Percentiles rank a stretch among this genome's conserved stretches.
Conservation (phyloP, 2,888 invertebrate genomes). For the Parasteatoda lunata region DNA sequence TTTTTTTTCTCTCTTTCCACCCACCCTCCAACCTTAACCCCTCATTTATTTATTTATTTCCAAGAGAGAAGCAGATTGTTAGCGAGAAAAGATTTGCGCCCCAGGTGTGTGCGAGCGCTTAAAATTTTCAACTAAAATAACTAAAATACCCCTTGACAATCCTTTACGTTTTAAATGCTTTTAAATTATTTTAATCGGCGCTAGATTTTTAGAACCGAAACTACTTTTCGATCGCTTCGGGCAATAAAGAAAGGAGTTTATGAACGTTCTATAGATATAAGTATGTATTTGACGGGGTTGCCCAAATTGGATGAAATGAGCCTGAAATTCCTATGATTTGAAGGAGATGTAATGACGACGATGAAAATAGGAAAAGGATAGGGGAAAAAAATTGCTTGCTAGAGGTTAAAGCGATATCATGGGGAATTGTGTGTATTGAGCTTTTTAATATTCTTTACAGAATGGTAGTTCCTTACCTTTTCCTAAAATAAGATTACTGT, state of each 20-base stretch:
- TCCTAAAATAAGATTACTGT: conserved; percentile 58
- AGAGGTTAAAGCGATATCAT: conserved; percentile 50
- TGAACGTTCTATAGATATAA: neutral
- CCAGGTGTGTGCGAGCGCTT: conserved; percentile 34
- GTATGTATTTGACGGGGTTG: conserved; percentile 45
- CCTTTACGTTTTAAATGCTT: conserved; percentile 64
- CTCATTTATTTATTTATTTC: conserved; percentile 63
- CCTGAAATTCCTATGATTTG: conserved; percentile 37
- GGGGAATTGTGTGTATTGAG: conserved; percentile 16
- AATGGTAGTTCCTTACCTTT: conserved; percentile 17
- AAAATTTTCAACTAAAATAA: conserved; percentile 34
- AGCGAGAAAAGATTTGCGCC: conserved; percentile 63
- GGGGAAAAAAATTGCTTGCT: conserved; percentile 18
- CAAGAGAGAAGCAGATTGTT: conserved; percentile 57
- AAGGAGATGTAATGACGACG: conserved; percentile 44
- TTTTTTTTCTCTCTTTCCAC: conserved; percentile 28
- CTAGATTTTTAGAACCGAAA: conserved; percentile 39
- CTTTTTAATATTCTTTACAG: conserved; percentile 55
- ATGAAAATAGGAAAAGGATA: conserved; percentile 26
- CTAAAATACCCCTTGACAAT: conserved; percentile 55
- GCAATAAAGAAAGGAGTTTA: conserved; percentile 44
- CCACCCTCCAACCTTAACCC: conserved; percentile 29
- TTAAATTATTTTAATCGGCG: conserved; percentile 67
- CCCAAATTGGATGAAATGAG: conserved; percentile 66
- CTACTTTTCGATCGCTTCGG: conserved; percentile 52